These are phyloP conservation scores for Danaus plexippus DNA, from an alignment of 1,140 invertebrate species.

Conservation along the genomic window DNA sequence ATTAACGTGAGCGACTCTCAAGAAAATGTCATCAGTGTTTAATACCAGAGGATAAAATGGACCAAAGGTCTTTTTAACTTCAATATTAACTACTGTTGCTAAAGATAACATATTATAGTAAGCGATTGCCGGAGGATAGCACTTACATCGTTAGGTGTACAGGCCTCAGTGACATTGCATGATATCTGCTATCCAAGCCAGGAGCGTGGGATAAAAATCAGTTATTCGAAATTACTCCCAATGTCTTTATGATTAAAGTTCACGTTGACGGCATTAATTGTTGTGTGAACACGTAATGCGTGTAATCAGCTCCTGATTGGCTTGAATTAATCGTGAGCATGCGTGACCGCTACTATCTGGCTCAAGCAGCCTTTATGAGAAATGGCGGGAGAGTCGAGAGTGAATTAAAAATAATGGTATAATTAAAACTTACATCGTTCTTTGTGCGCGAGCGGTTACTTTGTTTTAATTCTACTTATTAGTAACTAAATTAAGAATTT, in stretches of 20 bases:
- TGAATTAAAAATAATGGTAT: conserved; percentile 67
- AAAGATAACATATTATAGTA: neutral
- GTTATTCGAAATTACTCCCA: conserved; percentile 24
- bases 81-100: too few relatives aligned
- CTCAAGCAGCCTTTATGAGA: conserved; percentile 52
- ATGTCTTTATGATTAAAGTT: conserved; percentile 28
- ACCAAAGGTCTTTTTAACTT: too few relatives aligned
- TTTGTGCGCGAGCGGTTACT: conserved; percentile 27
- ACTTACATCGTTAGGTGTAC: conserved; percentile 32
- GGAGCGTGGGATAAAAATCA: conserved; percentile 6
- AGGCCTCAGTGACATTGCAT: conserved; percentile 46
- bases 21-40: too few relatives aligned
- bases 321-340: conserved; percentile 67
- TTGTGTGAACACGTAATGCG: conserved; percentile 58
- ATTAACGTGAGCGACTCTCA: too few relatives aligned
- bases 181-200: conserved; percentile 39
- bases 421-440: conserved; percentile 62
- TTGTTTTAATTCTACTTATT: conserved; percentile 22
- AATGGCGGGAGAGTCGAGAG: conserved; percentile 42
- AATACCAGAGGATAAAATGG: too few relatives aligned
- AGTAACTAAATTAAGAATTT: conserved; percentile 2
- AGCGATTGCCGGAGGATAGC: conserved; percentile 32
- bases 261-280: conserved; percentile 27
- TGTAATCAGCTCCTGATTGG: conserved; percentile 68
- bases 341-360: conserved; percentile 65